Evolutionary conservation across 2,113 vertebrate species (phyloP).

Genomic region (Ctenodactylus gundi): DNA sequence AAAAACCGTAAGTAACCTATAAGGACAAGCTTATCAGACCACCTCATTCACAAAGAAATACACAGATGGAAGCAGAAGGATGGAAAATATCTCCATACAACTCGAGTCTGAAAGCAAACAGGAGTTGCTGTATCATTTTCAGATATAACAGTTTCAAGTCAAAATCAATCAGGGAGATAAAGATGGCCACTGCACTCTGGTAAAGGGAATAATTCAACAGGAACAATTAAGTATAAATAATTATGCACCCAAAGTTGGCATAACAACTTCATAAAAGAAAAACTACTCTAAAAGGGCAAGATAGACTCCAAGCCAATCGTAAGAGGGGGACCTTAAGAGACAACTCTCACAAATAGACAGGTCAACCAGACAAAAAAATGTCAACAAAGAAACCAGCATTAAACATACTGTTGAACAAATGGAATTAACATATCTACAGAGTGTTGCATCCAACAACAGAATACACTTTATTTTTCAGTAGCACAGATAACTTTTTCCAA

Average conservation of each 20-base stretch:
- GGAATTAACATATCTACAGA: neutral
- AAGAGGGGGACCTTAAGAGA: neutral
- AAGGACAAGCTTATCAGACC: neutral
- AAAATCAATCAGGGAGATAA: neutral
- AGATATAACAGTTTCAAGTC: neutral
- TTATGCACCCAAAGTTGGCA: neutral
- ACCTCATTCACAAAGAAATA: neutral
- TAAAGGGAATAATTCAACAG: neutral
- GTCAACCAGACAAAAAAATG: neutral
- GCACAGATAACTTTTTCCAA: neutral
- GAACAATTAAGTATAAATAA: neutral
- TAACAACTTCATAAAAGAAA: neutral
- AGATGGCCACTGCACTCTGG: neutral
- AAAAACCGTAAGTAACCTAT: neutral
- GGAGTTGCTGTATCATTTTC: neutral
- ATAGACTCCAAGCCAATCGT: neutral
- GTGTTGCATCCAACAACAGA: neutral
- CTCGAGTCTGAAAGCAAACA: neutral
- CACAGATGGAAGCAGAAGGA: neutral
- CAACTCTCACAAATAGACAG: no score
- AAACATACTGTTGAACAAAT: neutral
- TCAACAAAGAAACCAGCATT: neutral
- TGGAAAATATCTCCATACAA: neutral
- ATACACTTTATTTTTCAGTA: neutral
- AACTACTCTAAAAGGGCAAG: neutral